Base-by-base conservation (phyloP, 1,140 invertebrate species). In the Melitaea cinxia region DNA sequence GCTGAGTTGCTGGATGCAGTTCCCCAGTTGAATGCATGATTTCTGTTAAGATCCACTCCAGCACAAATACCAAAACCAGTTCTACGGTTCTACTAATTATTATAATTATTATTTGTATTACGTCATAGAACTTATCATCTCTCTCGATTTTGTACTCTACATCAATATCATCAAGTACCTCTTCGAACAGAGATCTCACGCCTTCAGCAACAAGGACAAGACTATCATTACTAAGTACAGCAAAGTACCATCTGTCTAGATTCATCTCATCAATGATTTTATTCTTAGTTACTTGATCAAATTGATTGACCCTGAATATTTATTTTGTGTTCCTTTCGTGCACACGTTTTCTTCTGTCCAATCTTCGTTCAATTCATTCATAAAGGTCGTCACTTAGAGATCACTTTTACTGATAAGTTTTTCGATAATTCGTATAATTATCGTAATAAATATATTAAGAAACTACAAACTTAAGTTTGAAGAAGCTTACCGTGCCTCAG, bases 41-140 rank as follows among this genome's bases (percentile, higher is more conserved):
- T 95, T 0, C 94, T 83, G 74, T 95, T 95, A 0, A 92, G 79
- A 71, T 95, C 94, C 0, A 93, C 92, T 1, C 94, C 94, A 0
- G 54, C 50, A 59, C 94, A 94, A 0, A 62, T 21, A 4, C 71
- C 30, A 5, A 42, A 14, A 7, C 52, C 57, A 26, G 56, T 47
- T 15, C 52, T 52, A 0, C 68, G 68, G 1, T 70, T 77, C 39
- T 73, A n/a, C n/a, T n/a, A n/a, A n/a, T n/a, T n/a, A n/a, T n/a
- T n/a, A n/a, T n/a, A n/a, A n/a, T n/a, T n/a, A n/a, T n/a, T n/a
- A n/a, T n/a, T n/a, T n/a, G n/a, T n/a, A n/a, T n/a, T n/a, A n/a
- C n/a, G n/a, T n/a, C n/a, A n/a, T n/a, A n/a, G n/a, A n/a, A n/a
- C n/a, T n/a, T n/a, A n/a, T n/a, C n/a, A n/a, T 65, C 39, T 10